Base-by-base conservation (phyloP, 2,113 vertebrate species). In the Hiodon alosoides region DNA sequence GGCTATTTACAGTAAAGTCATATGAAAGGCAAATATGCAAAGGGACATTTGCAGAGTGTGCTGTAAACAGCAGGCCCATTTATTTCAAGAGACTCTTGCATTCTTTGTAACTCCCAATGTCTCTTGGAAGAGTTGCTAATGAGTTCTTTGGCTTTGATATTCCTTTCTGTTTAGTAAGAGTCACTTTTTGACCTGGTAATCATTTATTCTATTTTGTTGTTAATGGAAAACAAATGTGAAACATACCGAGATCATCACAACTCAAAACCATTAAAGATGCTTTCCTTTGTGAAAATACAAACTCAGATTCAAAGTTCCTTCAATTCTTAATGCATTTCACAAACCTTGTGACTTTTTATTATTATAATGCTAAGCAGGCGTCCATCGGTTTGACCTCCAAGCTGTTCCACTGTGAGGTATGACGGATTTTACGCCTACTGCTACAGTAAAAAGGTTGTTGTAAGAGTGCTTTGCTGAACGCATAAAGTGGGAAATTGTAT, bases 131-230 rank as follows among this genome's bases (percentile, higher is more conserved):
- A 4, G 8, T 4, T 67, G 46, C 47, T 75, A 75, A 75, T 59
- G 73, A 75, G 53, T 64, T 55, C 54, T 50, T 11, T 74, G 8
- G 60, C 62, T 65, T 67, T 66, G 81, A 73, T 77, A 13, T 80
- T 80, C 79, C 55, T 60, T 52, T 16, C 67, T 66, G 31, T 76
- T 75, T 59, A 67, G 64, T 54, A 65, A 81, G 78, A 72, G 77
- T 16, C 14, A 60, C 67, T 76, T 65, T 77, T 68, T 79, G 69
- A 75, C 71, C 80, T 78, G 77, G 67, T 72, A 81, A 64, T 80
- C 80, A 83, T 83, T 74, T 82, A 83, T 71, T 80, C 31, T 60
- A 50, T 59, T 71, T 60, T 59, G 47, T 80, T 81, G 83, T 85
- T 80, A 83, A 74, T 55, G 46, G n/a, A 17, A 70, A 64, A 74